Conservation (phyloP, 1,140 invertebrate genomes). For the Mizuhopecten yessoensis region DNA sequence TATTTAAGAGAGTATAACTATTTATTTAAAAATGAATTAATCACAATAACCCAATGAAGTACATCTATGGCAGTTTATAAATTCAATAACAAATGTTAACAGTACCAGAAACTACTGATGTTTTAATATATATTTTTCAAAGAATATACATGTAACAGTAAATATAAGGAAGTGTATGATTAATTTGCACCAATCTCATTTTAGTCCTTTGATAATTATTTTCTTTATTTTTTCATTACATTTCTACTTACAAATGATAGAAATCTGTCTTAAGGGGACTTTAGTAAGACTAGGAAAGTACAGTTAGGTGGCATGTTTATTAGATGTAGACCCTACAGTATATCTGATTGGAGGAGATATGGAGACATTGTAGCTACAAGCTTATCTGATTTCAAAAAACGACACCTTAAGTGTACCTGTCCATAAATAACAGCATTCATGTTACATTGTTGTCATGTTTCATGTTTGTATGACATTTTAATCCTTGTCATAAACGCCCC, state of each 20-base stretch:
- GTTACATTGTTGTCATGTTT: constrained; percentile 6
- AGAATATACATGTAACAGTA: too few relatives aligned
- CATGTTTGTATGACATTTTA: background rate
- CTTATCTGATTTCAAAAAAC: constrained; percentile 16
- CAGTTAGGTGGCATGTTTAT: background rate
- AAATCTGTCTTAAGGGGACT: background rate
- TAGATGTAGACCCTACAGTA: background rate
- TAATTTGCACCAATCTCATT: too few relatives aligned
- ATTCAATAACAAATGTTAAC: too few relatives aligned
- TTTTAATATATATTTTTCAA: too few relatives aligned
- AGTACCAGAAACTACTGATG: too few relatives aligned
- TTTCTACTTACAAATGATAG: background rate
- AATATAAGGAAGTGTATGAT: too few relatives aligned
- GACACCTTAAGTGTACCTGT: background rate
- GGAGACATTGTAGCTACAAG: background rate
- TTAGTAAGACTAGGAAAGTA: background rate
- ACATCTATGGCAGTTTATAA: too few relatives aligned
- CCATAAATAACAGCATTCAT: background rate
- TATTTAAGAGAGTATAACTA: too few relatives aligned
- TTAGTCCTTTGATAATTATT: too few relatives aligned
- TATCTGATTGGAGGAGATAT: constrained; percentile 20
- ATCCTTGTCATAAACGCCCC: background rate
- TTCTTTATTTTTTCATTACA: background rate
- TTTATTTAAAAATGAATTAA: too few relatives aligned
- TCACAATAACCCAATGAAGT: too few relatives aligned